phyloP scores from a whole-genome alignment of 2,888 invertebrate species.

The Operophtera brumata region DNA sequence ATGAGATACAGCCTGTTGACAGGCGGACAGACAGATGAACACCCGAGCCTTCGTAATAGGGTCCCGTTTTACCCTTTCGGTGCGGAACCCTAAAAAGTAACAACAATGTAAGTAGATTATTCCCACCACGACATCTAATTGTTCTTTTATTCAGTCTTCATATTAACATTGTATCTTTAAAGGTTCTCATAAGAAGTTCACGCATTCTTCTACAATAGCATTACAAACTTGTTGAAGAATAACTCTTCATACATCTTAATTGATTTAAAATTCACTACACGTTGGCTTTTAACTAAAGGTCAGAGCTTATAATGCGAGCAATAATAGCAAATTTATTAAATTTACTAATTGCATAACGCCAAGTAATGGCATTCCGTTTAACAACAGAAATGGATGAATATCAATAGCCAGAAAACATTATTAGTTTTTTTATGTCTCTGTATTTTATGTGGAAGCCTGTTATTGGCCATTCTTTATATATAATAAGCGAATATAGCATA shows the following conservation, averaged over 20 bases:
- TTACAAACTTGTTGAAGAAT: background rate
- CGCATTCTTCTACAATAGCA: constrained; percentile 4
- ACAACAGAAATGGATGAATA: background rate
- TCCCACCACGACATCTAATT: constrained; percentile 1
- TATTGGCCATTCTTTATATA: too few species aligned
- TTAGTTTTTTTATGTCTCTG: too few species aligned
- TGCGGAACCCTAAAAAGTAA: too few species aligned
- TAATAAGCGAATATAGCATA: too few species aligned
- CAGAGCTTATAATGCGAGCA: background rate
- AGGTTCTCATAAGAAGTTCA: background rate
- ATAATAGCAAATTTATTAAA: too few species aligned
- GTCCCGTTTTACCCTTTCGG: too few species aligned
- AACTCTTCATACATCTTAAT: background rate
- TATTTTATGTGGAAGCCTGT: too few species aligned
- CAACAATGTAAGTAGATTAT: background rate
- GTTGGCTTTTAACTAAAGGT: constrained; percentile 15
- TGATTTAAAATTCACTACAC: constrained; percentile 9
- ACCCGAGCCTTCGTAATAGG: too few species aligned
- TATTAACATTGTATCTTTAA: constrained; percentile 10
- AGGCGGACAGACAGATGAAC: too few species aligned
- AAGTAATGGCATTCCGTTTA: background rate
- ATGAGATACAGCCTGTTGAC: too few species aligned
- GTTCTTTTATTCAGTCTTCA: constrained; percentile 15
- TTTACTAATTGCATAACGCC: constrained; percentile 9
- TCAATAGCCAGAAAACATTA: background rate